Base-by-base conservation (phyloP, 2,888 invertebrate species). In the Dryococelus australis region DNA sequence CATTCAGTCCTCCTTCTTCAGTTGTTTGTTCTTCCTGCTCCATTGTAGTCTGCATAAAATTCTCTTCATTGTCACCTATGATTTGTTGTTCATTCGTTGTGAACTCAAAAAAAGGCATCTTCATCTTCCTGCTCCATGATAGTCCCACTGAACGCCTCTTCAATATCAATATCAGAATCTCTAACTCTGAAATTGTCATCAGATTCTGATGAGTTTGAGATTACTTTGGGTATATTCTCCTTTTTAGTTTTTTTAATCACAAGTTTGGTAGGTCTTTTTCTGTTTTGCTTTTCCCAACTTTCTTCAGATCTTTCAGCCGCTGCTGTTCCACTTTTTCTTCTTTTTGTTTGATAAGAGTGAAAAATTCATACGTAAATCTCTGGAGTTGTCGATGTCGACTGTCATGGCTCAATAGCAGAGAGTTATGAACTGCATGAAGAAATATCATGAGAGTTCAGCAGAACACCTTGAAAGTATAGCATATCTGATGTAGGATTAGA, bases 91-190 rank as follows among this genome's bases (percentile, higher is more conserved):
- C 65, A 65, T 65, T 65, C 8, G 24, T 65, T 65, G 65, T n/a
- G 16, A 65, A 65, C n/a, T 16, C 65, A 65, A 65, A 65, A 65
- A 65, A 16, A 65, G 20, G n/a, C 51, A 51, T 51, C 51, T 16
- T 65, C 65, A n/a, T 65, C 65, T 65, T 65, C 65, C 65, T 65
- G 65, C n/a, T 65, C 24, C 65, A 65, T 24, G 65, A 65, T 65
- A 65, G 65, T n/a, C 65, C 16, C 1, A 16, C 65, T 65, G 8
- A 65, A 65, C 16, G n/a, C 65, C 65, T 24, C 65, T 65, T 9
- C 65, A n/a, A 24, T 16, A 65, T 65, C n/a, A 65, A 8, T 65
- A 20, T 65, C 65, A 65, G 65, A 16, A 65, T 65, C 65, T 65
- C 20, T 65, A 16, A 65, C 65, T 12, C 65, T 65, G 65, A 9